Percentiles rank a stretch among this genome's conserved stretches.
Conservation (phyloP, 2,888 invertebrate genomes). For the Liposcelis brunnea region DNA sequence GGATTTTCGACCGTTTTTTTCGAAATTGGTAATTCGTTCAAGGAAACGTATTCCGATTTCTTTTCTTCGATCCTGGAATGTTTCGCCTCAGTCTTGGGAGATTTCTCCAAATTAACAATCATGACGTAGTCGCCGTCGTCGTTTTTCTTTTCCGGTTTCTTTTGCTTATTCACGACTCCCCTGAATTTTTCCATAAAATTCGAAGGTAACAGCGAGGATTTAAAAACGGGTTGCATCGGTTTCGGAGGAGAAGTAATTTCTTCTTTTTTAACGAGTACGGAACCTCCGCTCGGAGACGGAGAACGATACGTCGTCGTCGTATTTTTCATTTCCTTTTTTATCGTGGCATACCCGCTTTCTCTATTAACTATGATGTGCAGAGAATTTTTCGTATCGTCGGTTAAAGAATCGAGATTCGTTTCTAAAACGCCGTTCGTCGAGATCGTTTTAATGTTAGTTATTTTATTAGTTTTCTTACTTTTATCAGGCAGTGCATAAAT, state of each 20-base stretch:
- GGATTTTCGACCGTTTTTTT: constrained; percentile 8
- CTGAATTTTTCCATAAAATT: too few species aligned
- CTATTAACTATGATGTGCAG: constrained; percentile 1
- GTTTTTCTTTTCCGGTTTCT: neutral
- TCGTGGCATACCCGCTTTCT: constrained; percentile 12
- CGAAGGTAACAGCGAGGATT: too few species aligned
- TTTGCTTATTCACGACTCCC: too few species aligned
- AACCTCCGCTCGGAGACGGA: constrained; percentile 26
- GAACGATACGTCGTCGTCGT: constrained; percentile 19
- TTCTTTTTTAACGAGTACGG: neutral
- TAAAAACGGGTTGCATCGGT: neutral
- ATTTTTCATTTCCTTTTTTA: constrained; percentile 12
- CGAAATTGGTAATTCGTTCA: constrained; percentile 52
- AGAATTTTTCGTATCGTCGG: neutral
- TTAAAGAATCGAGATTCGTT: constrained; percentile 1
- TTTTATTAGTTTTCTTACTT: neutral
- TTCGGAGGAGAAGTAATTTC: constrained; percentile 18
- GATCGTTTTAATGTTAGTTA: neutral
- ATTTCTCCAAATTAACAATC: constrained; percentile 61
- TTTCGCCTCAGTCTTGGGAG: neutral
- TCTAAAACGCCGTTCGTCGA: constrained; percentile 5
- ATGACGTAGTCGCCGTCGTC: constrained; percentile 73
- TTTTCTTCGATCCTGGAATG: constrained; percentile 11
- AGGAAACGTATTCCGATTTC: constrained; percentile 57
- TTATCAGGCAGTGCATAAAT: constrained; percentile 7